Conservation (phyloP, 2,888 invertebrate species). For the Lucinisca nassula region DNA sequence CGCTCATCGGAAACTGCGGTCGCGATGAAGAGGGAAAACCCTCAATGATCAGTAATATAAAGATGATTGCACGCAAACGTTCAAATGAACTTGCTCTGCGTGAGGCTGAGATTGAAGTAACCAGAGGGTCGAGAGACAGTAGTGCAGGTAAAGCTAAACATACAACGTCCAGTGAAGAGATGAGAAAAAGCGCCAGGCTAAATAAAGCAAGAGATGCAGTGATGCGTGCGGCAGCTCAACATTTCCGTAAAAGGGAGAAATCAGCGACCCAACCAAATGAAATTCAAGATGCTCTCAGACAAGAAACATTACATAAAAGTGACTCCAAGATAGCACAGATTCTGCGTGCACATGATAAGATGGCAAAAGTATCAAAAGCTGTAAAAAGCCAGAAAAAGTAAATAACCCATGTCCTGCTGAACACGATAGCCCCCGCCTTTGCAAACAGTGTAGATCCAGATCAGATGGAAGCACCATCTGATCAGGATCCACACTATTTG, state of each 20-base stretch:
- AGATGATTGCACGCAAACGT: conserved; percentile 3
- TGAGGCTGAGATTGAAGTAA: neutral
- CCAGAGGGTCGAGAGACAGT: neutral
- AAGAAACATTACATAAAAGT: neutral
- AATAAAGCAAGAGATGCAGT: neutral
- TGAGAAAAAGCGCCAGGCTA: neutral
- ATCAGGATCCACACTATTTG: neutral
- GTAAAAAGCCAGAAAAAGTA: too few relatives aligned
- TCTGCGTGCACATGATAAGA: neutral
- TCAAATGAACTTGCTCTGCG: neutral
- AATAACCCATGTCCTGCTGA: too few relatives aligned
- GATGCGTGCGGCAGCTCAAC: neutral
- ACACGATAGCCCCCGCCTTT: too few relatives aligned
- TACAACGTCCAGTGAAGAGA: neutral
- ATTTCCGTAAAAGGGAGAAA: neutral
- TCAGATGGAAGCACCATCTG: neutral
- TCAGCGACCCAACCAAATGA: neutral
- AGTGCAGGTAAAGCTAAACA: neutral
- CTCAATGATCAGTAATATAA: neutral
- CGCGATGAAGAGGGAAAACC: neutral
- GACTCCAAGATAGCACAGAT: neutral
- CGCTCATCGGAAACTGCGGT: neutral
- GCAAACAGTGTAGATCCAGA: neutral
- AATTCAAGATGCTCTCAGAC: neutral
- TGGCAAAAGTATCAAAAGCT: neutral